Evolutionary conservation across 1,140 invertebrate genomes (phyloP).

Genomic region (Drosophila suzukii): DNA sequence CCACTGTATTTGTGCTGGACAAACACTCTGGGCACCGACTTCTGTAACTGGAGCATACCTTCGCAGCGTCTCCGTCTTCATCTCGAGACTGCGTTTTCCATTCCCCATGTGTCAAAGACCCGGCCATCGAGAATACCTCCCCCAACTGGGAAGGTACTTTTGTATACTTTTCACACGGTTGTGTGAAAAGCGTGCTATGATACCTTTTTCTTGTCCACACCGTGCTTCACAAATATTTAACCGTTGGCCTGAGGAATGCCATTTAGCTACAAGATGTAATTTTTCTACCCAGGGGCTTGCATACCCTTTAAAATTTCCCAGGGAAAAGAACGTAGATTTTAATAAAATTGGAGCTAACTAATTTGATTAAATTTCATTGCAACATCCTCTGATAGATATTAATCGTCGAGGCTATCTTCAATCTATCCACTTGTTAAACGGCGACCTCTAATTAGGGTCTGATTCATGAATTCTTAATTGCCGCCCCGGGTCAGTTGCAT

Average conservation of each 20-base stretch:
- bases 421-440: slow-evolving; percentile 3
- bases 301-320: neutral
- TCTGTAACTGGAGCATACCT: slow-evolving; percentile 66
- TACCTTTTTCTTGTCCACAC: slow-evolving; percentile 48
- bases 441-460: slow-evolving; percentile 40
- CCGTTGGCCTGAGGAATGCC: slow-evolving; percentile 48
- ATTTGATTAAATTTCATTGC: neutral
- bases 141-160: neutral
- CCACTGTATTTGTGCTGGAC: slow-evolving; percentile 9
- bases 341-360: no score
- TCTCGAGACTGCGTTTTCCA: slow-evolving; percentile 3
- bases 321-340: neutral
- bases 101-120: slow-evolving; percentile 27
- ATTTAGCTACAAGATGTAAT: slow-evolving; percentile 27
- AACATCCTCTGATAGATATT: neutral
- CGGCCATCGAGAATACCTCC: slow-evolving; percentile 6
- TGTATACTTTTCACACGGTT: slow-evolving; percentile 70
- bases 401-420: slow-evolving; percentile 3
- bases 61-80: slow-evolving; percentile 11
- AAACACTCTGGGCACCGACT: slow-evolving; percentile 11
- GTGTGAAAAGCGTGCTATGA: slow-evolving; percentile 75
- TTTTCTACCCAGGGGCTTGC: neutral
- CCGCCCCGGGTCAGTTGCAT: slow-evolving; percentile 42
- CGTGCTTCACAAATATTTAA: slow-evolving; percentile 64
- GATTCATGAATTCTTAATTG: slow-evolving; percentile 56